Conservation (phyloP, 2,797 vertebrate species). For the Diplodus puntazzo region DNA sequence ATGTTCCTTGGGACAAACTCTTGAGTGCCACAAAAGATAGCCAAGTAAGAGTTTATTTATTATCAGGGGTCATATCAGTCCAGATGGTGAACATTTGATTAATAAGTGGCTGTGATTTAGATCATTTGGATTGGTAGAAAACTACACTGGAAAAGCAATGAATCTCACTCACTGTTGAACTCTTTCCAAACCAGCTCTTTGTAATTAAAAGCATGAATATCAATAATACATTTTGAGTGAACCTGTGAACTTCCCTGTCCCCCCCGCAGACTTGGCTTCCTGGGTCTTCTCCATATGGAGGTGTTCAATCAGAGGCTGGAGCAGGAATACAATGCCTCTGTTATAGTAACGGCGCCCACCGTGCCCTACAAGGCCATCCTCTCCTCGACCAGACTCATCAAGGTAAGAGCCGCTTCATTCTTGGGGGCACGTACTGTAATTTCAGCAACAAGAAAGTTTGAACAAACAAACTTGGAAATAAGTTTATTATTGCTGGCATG, state of each 20-base stretch:
- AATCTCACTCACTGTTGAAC: slow-evolving; percentile 28
- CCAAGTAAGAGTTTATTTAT: slow-evolving; percentile 40
- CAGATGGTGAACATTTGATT: slow-evolving; percentile 38
- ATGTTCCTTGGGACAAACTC: neutral
- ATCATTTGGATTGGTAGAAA: slow-evolving; percentile 8
- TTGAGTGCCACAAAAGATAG: slow-evolving; percentile 16
- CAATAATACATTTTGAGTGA: slow-evolving; percentile 16
- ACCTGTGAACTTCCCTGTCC: slow-evolving; percentile 20
- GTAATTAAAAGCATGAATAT: slow-evolving; percentile 49
- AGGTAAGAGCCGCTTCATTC: slow-evolving; percentile 83
- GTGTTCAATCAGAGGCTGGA: slow-evolving; percentile 98
- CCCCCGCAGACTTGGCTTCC: slow-evolving; percentile 91
- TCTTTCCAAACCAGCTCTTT: slow-evolving; percentile 49
- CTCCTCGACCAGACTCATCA: slow-evolving; percentile 93
- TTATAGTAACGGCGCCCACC: slow-evolving; percentile 94
- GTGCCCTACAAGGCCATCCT: slow-evolving; percentile 96
- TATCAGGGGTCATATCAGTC: slow-evolving; percentile 16
- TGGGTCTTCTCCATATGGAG: slow-evolving; percentile 98
- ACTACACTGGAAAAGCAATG: neutral
- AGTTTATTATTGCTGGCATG: neutral
- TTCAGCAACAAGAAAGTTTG: slow-evolving; percentile 10
- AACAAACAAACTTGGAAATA: slow-evolving; percentile 10
- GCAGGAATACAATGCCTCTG: slow-evolving; percentile 95
- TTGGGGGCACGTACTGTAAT: neutral
- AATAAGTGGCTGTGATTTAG: slow-evolving; percentile 4